Evolutionary conservation across 2,797 vertebrate species (phyloP).

Genomic region (Enteromius viviparus): DNA sequence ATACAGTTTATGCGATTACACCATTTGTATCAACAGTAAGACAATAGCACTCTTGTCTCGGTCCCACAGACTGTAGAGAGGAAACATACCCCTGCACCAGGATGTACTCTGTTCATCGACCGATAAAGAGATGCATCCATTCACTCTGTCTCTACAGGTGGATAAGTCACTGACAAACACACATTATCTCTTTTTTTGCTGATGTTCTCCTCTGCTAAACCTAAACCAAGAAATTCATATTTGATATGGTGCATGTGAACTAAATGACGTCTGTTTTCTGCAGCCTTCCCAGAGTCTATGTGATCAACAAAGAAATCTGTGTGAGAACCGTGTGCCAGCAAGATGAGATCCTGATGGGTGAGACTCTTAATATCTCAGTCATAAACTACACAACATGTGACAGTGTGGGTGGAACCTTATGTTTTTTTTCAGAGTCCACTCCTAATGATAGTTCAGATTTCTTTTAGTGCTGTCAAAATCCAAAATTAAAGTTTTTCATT

Average conservation of each 20-base stretch:
- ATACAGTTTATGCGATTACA: neutral
- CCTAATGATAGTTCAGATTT: no score
- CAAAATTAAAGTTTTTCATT: no score
- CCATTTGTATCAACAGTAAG: neutral
- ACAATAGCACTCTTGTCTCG: constrained; percentile 39
- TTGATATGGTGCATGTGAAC: neutral
- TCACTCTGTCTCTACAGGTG: constrained; percentile 80
- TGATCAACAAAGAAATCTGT: constrained; percentile 85
- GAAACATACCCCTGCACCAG: constrained; percentile 83
- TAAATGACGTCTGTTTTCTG: constrained; percentile 33
- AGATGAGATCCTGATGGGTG: constrained; percentile 80
- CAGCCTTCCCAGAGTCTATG: constrained; percentile 79
- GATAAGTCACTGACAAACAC: constrained; percentile 14
- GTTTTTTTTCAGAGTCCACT: neutral
- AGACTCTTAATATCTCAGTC: constrained; percentile 23
- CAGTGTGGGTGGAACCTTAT: neutral
- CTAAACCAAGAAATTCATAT: neutral
- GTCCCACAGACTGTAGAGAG: constrained; percentile 77
- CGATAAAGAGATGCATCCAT: constrained; percentile 75
- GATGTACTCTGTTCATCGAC: constrained; percentile 83
- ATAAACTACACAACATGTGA: neutral
- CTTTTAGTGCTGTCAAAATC: no score
- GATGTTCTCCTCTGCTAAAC: constrained; percentile 12
- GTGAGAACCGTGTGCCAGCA: constrained; percentile 78
- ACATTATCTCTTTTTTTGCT: neutral